A percentile compares a stretch with the other conserved stretches of the same genome.
These are phyloP conservation scores for Pterobdella sp. DNA, from an alignment of 2,888 invertebrate species.

Conservation along the genomic window DNA sequence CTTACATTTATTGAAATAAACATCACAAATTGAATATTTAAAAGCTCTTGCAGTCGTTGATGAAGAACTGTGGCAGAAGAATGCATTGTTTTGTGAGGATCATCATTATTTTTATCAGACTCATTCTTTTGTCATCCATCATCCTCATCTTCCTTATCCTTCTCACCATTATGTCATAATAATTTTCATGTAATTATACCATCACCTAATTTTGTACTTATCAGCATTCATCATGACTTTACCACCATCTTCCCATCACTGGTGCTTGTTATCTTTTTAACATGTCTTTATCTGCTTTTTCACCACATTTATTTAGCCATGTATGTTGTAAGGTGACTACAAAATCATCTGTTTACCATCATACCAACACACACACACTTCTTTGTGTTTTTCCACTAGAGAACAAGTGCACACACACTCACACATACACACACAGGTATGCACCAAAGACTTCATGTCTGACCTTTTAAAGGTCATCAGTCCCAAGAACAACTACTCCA, in stretches of 20 bases:
- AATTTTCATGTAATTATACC: background rate
- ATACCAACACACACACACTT: background rate
- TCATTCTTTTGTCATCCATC: background rate
- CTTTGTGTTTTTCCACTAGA: background rate
- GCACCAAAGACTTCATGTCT: constrained; percentile 84
- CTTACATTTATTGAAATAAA: background rate
- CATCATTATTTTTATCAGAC: background rate
- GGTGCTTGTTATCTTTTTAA: background rate
- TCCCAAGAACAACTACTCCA: constrained; percentile 95
- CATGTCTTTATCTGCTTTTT: background rate
- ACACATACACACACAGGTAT: constrained; percentile 59
- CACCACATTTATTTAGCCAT: background rate
- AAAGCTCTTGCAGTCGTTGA: constrained; percentile 85
- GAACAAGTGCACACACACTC: background rate
- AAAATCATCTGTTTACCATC: background rate
- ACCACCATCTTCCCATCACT: background rate
- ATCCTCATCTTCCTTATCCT: background rate
- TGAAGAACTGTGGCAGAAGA: constrained; percentile 89
- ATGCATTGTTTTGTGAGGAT: constrained; percentile 61
- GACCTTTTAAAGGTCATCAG: constrained; percentile 63
- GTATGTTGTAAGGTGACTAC: no score
- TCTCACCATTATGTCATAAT: background rate
- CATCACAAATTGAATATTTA: constrained; percentile 18
- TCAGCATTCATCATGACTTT: no score
- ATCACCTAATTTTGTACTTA: no score